Evolutionary conservation across 2,113 vertebrate species (phyloP).

Genomic region (Morone chrysops): DNA sequence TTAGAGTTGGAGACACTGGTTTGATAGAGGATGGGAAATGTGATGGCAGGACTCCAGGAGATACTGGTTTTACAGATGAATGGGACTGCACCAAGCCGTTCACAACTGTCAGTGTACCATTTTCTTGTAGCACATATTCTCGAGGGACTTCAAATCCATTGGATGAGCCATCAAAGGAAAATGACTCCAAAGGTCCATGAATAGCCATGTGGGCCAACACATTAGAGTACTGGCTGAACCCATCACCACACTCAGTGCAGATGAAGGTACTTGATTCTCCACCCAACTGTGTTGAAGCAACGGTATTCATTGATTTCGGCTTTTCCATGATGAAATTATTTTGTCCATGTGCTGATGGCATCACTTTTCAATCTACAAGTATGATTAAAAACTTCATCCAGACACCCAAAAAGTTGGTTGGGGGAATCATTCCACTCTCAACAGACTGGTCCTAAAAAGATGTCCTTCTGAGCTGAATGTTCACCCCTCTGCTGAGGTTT

Average conservation of each 20-base stretch:
- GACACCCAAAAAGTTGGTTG: conserved; percentile 14
- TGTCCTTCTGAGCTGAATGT: conserved; percentile 28
- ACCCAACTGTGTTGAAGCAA: conserved; percentile 47
- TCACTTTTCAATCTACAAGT: conserved; percentile 51
- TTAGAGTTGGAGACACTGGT: conserved; percentile 60
- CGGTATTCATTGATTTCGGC: conserved; percentile 68
- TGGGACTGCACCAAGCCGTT: conserved; percentile 75
- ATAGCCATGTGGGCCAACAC: conserved; percentile 82
- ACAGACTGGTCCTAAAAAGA: conserved; percentile 1
- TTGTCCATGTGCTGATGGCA: conserved; percentile 70
- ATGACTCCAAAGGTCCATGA: conserved; percentile 83
- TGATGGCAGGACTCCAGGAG: conserved; percentile 72
- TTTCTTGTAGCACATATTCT: conserved; percentile 86
- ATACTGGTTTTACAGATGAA: conserved; percentile 65
- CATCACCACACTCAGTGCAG: conserved; percentile 87
- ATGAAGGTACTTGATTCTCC: conserved; percentile 82
- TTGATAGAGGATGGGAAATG: conserved; percentile 56
- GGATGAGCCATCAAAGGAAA: conserved; percentile 79
- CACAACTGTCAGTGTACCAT: conserved; percentile 83
- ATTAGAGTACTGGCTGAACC: conserved; percentile 81
- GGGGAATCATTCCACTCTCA: conserved; percentile 17
- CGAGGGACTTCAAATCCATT: conserved; percentile 82
- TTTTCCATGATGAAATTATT: conserved; percentile 77
- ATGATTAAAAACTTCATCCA: conserved; percentile 20
- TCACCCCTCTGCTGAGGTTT: conserved; percentile 13